Evolutionary conservation across 1,140 invertebrate genomes (phyloP).

Genomic region (Lutraria rhynchaena): DNA sequence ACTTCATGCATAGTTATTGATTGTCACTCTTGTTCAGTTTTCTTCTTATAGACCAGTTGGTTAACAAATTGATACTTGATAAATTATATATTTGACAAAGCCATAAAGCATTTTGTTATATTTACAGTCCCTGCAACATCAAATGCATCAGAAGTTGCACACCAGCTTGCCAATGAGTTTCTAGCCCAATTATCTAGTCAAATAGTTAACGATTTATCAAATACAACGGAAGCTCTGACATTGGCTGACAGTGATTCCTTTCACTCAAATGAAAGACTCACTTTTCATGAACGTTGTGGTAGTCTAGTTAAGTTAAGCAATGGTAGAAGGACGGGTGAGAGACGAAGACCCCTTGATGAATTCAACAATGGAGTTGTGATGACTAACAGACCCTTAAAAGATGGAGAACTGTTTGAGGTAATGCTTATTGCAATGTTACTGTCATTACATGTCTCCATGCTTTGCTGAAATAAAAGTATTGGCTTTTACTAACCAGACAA

Average conservation of each 20-base stretch:
- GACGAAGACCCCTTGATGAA: constrained; percentile 85
- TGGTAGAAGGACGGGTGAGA: constrained; percentile 90
- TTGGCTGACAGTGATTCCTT: constrained; percentile 35
- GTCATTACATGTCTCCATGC: too few species aligned
- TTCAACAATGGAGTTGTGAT: constrained; percentile 94
- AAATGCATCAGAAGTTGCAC: too few species aligned
- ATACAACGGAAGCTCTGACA: constrained; percentile 64
- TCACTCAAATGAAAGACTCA: constrained; percentile 83
- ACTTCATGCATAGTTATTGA: too few species aligned
- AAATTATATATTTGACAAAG: too few species aligned
- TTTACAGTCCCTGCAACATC: too few species aligned
- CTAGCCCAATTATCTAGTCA: constrained; percentile 77
- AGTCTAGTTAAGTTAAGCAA: constrained; percentile 94
- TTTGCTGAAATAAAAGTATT: too few species aligned
- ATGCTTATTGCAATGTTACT: too few species aligned
- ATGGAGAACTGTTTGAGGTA: constrained; percentile 92
- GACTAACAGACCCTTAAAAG: constrained; percentile 89
- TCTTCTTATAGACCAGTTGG: too few species aligned
- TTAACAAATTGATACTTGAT: too few species aligned
- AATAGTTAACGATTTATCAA: constrained; percentile 75
- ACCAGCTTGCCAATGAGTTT: constrained; percentile 77
- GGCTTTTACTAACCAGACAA: too few species aligned
- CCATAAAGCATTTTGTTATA: too few species aligned
- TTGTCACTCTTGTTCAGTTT: too few species aligned
- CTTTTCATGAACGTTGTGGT: constrained; percentile 94